Evolutionary conservation across 2,113 vertebrate species (phyloP).

Genomic region (Apteryx owenii): DNA sequence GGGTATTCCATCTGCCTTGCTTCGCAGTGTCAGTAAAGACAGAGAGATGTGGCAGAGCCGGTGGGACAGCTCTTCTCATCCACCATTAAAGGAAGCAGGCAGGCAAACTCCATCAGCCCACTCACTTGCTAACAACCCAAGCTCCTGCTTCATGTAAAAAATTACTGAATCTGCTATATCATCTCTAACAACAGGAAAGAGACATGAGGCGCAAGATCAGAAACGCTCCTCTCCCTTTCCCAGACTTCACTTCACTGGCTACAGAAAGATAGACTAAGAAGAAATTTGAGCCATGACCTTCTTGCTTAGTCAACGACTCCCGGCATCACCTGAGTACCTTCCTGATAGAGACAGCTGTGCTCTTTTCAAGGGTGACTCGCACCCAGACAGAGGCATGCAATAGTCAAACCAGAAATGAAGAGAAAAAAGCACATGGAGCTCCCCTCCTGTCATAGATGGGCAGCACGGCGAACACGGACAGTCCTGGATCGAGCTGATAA

Average conservation of each 20-base stretch:
- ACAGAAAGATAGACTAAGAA: neutral
- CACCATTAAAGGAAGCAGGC: neutral
- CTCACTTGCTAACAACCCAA: neutral
- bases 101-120: neutral
- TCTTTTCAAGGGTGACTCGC: conserved; percentile 2
- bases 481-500: neutral
- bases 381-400: neutral
- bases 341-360: neutral
- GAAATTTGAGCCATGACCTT: conserved; percentile 33
- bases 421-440: neutral
- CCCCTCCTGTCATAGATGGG: neutral
- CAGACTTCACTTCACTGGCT: neutral
- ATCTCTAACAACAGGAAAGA: conserved; percentile 5
- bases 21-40: neutral
- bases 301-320: neutral
- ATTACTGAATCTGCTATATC: neutral
- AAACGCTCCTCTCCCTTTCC: neutral
- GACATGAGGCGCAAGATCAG: neutral
- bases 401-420: conserved; percentile 13
- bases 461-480: neutral
- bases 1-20: neutral
- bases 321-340: neutral
- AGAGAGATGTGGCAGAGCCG: neutral
- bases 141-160: conserved; percentile 14
- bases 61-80: neutral